Percentiles rank a stretch among this genome's conserved stretches.
Evolutionary conservation across 2,888 invertebrate species (phyloP).

Genomic region (Melieria omissa): DNA sequence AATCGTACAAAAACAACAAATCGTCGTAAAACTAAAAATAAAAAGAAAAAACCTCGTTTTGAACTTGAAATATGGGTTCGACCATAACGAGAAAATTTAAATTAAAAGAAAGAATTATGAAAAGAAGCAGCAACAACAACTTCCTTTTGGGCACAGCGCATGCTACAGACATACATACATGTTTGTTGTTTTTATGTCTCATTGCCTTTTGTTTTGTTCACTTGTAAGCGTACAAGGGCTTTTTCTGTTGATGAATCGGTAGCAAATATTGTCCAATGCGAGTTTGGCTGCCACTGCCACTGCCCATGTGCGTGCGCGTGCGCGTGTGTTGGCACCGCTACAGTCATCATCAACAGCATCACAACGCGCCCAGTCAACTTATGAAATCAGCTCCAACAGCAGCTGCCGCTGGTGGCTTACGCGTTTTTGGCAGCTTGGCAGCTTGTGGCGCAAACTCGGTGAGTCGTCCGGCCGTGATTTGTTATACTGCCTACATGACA

Average conservation of each 20-base stretch:
- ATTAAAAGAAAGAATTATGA: too few relatives aligned
- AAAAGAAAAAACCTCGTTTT: background rate
- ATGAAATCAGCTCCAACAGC: background rate
- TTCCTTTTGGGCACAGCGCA: background rate
- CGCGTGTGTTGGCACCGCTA: background rate
- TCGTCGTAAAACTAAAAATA: too few relatives aligned
- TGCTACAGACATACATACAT: background rate
- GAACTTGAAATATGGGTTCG: constrained; percentile 14
- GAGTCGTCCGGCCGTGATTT: constrained; percentile 37
- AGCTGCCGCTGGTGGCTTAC: background rate
- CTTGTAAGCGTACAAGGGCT: background rate
- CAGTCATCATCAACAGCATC: too few relatives aligned
- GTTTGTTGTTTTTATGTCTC: background rate
- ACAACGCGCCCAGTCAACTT: background rate
- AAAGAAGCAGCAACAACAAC: background rate
- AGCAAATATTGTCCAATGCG: constrained; percentile 40
- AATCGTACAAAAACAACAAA: too few relatives aligned
- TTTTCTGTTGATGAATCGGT: constrained; percentile 36
- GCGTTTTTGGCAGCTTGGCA: background rate
- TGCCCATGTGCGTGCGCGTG: background rate
- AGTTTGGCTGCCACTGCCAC: background rate
- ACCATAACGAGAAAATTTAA: too few relatives aligned
- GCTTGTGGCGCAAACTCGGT: background rate
- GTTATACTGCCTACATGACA: constrained; percentile 52
- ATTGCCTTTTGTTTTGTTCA: background rate